Evolutionary conservation across 2,888 invertebrate genomes (phyloP).

Genomic region (Ariolimax columbianus): DNA sequence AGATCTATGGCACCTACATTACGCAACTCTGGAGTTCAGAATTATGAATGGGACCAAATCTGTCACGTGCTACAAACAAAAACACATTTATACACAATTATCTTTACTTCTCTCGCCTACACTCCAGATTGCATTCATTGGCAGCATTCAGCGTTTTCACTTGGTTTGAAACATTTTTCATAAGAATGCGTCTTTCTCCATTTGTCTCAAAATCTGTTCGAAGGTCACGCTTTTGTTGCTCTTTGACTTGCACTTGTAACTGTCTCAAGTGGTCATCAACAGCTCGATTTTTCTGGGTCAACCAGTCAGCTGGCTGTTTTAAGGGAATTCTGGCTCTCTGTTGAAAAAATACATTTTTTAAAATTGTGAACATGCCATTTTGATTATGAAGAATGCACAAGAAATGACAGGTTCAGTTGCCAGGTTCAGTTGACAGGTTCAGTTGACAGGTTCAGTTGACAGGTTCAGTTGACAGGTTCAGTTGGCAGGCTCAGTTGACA

Average conservation of each 20-base stretch:
- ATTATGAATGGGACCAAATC: too few relatives aligned
- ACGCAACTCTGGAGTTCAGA: too few relatives aligned
- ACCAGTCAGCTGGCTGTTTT: slow-evolving; percentile 73
- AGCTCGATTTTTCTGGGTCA: slow-evolving; percentile 72
- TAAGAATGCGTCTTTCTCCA: slow-evolving; percentile 74
- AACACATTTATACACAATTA: neutral
- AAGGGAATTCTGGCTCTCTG: slow-evolving; percentile 75
- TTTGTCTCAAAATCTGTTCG: slow-evolving; percentile 76
- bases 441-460: too few relatives aligned
- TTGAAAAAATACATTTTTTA: too few relatives aligned
- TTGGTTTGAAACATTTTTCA: slow-evolving; percentile 70
- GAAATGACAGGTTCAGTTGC: too few relatives aligned
- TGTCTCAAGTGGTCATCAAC: slow-evolving; percentile 70
- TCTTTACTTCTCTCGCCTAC: slow-evolving; percentile 74
- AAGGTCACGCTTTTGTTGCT: slow-evolving; percentile 71
- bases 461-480: too few relatives aligned
- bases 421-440: too few relatives aligned
- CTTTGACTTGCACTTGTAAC: slow-evolving; percentile 67
- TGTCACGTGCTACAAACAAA: too few relatives aligned
- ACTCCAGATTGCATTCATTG: slow-evolving; percentile 72
- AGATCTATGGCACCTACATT: too few relatives aligned
- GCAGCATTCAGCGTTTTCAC: slow-evolving; percentile 69
- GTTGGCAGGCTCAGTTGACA: too few relatives aligned
- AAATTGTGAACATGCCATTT: too few relatives aligned
- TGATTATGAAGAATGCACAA: too few relatives aligned